phyloP scores from a whole-genome alignment of 1,140 invertebrate species.

The Metaphire vulgaris region DNA sequence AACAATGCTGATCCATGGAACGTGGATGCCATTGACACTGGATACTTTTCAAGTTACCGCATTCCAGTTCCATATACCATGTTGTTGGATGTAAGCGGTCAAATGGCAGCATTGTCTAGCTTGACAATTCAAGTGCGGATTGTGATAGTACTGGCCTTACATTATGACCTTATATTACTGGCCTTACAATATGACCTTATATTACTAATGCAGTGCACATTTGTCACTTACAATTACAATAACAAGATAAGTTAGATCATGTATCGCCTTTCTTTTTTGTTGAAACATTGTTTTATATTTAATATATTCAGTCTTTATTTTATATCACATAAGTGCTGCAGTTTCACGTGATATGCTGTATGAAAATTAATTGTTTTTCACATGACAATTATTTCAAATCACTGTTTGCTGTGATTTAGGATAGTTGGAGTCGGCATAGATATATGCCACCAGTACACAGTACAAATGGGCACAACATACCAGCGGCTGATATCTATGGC shows the following conservation, averaged over 20 bases:
- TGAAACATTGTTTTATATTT: neutral
- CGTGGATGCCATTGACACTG: neutral
- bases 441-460: neutral
- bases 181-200: no score
- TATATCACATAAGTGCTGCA: no score
- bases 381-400: no score
- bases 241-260: no score
- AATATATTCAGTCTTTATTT: neutral
- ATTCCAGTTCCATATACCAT: neutral
- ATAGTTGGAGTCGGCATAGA: neutral
- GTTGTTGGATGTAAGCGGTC: neutral
- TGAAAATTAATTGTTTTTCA: no score
- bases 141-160: no score
- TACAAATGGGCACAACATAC: neutral
- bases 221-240: no score
- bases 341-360: no score
- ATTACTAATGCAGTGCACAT: neutral
- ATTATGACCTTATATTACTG: no score
- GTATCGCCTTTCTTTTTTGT: neutral
- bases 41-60: neutral
- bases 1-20: neutral
- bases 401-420: neutral
- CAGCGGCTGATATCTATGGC: neutral
- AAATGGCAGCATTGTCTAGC: neutral
- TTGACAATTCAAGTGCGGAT: no score